Percentiles rank a stretch among this genome's conserved stretches.
Conservation (phyloP, 2,113 vertebrate species). For the Cavia aperea region DNA sequence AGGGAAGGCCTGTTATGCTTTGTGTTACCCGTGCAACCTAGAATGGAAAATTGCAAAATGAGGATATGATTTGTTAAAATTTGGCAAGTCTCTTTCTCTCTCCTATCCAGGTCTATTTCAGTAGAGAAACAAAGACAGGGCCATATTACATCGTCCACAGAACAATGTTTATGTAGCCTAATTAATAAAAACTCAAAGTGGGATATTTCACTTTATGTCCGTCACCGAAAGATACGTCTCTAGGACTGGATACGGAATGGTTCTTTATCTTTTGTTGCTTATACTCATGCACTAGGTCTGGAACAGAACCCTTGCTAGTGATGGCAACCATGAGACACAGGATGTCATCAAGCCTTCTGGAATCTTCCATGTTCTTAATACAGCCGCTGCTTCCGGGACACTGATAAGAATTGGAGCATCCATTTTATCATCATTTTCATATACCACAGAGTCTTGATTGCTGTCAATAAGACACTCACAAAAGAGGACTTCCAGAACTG, state of each 20-base stretch:
- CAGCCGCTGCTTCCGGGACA: not conserved
- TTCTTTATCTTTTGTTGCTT: not conserved
- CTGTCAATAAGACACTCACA: not conserved
- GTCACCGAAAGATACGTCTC: not conserved
- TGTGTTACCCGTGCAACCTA: not conserved
- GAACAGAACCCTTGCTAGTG: not conserved
- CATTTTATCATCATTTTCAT: not conserved
- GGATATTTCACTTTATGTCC: not conserved
- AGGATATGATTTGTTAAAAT: not conserved
- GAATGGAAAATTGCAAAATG: not conserved
- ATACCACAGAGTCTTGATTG: not conserved
- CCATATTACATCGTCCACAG: not conserved
- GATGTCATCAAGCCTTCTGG: not conserved
- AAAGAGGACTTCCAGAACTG: not conserved
- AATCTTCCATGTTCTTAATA: not conserved
- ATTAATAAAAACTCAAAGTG: not conserved
- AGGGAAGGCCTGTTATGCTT: not conserved
- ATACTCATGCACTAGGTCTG: not conserved
- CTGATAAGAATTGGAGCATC: not conserved
- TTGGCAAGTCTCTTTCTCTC: not conserved
- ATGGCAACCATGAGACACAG: not conserved
- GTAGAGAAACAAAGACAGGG: not conserved
- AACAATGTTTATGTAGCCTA: not conserved
- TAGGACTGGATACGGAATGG: not conserved
- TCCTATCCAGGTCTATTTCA: not conserved